These are phyloP conservation scores for Smittia sp. DNA, from an alignment of 2,888 invertebrate species.

Conservation along the genomic window DNA sequence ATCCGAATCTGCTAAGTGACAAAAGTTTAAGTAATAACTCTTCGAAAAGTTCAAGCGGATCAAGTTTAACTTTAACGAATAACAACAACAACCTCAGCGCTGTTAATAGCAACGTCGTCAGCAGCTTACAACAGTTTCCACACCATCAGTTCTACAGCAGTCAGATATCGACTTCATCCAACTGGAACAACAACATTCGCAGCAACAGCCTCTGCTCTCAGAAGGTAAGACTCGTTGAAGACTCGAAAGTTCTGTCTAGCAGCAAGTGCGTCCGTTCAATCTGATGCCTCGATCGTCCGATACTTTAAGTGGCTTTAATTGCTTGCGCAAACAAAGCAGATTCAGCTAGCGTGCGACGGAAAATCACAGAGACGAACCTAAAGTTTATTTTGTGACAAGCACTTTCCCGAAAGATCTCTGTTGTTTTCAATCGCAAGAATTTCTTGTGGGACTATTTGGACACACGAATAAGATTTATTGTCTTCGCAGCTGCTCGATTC, in stretches of 20 bases:
- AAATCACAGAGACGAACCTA: too few relatives aligned
- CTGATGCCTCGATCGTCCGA: too few relatives aligned
- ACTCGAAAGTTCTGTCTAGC: not conserved
- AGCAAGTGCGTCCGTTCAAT: too few relatives aligned
- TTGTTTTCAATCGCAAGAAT: too few relatives aligned
- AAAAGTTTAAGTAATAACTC: slow-evolving; percentile 35
- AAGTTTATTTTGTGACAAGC: too few relatives aligned
- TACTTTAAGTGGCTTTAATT: slow-evolving; percentile 1
- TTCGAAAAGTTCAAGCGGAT: slow-evolving; percentile 36
- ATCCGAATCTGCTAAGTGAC: slow-evolving; percentile 29
- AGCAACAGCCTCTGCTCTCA: slow-evolving; percentile 20
- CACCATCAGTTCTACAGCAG: slow-evolving; percentile 34
- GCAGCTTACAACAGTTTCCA: slow-evolving; percentile 12
- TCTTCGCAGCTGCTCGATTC: too few relatives aligned
- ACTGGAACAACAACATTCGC: slow-evolving; percentile 12
- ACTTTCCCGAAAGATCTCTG: too few relatives aligned
- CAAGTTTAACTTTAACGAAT: slow-evolving; percentile 36
- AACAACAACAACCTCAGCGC: slow-evolving; percentile 15
- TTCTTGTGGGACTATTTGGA: too few relatives aligned
- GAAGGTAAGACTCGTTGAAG: slow-evolving; percentile 14
- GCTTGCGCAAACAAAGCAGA: not conserved
- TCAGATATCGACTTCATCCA: slow-evolving; percentile 36
- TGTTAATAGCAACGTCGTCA: not conserved
- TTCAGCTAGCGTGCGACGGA: too few relatives aligned
- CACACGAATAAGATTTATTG: too few relatives aligned